Percentiles rank a stretch among this genome's conserved stretches.
Conservation (phyloP, 2,888 invertebrate species). For the Caenorhabditis sinica region DNA sequence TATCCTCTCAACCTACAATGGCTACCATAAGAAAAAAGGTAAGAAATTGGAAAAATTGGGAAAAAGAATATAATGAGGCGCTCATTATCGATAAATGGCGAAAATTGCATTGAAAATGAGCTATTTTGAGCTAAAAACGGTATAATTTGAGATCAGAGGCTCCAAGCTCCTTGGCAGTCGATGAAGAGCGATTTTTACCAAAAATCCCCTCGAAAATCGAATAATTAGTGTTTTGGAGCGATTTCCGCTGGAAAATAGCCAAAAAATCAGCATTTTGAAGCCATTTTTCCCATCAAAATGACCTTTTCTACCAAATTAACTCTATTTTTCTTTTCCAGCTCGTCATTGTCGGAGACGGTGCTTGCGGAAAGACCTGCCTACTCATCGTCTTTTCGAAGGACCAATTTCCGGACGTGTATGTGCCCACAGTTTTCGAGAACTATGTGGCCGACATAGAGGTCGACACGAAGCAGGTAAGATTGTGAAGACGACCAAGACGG, state of each 20-base stretch:
- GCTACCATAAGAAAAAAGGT: constrained; percentile 80
- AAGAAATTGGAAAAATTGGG: background rate
- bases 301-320: no score
- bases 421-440: constrained; percentile 99
- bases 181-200: no score
- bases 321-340: constrained; percentile 69
- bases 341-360: constrained; percentile 89
- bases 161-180: background rate
- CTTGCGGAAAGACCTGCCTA: constrained; percentile 99
- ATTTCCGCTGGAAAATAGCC: no score
- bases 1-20: constrained; percentile 56
- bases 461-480: constrained; percentile 90
- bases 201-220: no score
- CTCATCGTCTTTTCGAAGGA: constrained; percentile 99
- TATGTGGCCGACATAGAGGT: constrained; percentile 99
- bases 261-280: no score
- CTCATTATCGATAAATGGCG: constrained; percentile 31
- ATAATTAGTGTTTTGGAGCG: no score
- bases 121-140: background rate
- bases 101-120: background rate
- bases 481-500: background rate
- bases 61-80: constrained; percentile 32
- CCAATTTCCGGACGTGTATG: constrained; percentile 98
- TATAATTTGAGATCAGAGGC: no score
- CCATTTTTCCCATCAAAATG: no score